phyloP scores from a whole-genome alignment of 2,888 invertebrate genomes.

The Crocallis elinguaria region DNA sequence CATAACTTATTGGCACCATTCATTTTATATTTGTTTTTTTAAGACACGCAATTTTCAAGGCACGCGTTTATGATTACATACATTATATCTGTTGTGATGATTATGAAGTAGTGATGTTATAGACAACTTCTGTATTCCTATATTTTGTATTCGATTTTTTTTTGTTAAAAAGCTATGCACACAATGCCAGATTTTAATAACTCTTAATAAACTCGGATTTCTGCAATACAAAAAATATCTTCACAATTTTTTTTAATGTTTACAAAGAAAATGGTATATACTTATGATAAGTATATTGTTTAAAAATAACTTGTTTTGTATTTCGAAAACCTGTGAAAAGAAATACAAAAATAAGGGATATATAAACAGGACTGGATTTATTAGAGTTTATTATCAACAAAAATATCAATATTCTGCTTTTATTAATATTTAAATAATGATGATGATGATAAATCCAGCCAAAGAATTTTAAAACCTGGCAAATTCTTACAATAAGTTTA shows the following conservation, averaged over 20 bases:
- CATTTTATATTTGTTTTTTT: slow-evolving; percentile 30
- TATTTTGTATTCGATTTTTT: background rate
- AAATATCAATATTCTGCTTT: too few species aligned
- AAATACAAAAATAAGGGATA: too few species aligned
- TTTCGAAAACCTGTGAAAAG: too few species aligned
- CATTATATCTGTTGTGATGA: slow-evolving; percentile 5
- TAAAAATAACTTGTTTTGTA: too few species aligned
- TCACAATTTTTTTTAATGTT: too few species aligned
- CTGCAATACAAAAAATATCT: too few species aligned
- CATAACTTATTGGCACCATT: slow-evolving; percentile 60
- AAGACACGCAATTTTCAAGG: slow-evolving; percentile 48
- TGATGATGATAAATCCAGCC: too few species aligned
- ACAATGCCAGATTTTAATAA: slow-evolving; percentile 16
- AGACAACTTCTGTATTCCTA: slow-evolving; percentile 19
- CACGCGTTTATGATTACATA: slow-evolving; percentile 34
- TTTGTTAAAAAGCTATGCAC: slow-evolving; percentile 15
- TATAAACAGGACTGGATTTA: too few species aligned
- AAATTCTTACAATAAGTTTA: slow-evolving; percentile 43
- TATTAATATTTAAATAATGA: too few species aligned
- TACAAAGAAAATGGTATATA: too few species aligned
- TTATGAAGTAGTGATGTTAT: background rate
- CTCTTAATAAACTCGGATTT: background rate
- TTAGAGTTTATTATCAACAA: too few species aligned
- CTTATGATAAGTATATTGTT: too few species aligned
- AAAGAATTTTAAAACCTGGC: slow-evolving; percentile 32